A percentile compares a stretch with the other conserved stretches of the same genome.
These are phyloP conservation scores for Amblyjoppa fuscipennis DNA, from an alignment of 2,888 invertebrate genomes.

Conservation along the genomic window DNA sequence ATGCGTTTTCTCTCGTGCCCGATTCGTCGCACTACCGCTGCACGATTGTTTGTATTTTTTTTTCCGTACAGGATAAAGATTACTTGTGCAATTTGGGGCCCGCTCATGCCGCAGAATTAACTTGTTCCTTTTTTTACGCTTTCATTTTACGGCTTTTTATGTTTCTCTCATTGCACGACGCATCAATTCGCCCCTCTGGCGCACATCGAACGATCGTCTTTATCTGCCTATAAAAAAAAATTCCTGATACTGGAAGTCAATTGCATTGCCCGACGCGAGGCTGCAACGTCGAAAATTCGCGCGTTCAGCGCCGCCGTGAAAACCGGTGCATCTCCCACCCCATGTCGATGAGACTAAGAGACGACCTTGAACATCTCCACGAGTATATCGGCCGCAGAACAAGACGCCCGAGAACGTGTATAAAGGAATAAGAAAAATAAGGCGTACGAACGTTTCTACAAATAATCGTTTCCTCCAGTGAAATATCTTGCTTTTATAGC, in stretches of 20 bases:
- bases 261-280: not conserved
- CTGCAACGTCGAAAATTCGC: not conserved
- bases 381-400: conserved; percentile 26
- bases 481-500: conserved; percentile 44
- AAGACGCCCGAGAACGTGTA: conserved; percentile 6
- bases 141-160: not conserved
- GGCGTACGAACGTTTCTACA: conserved; percentile 57
- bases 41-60: conserved; percentile 1
- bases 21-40: not conserved
- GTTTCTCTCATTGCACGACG: not conserved
- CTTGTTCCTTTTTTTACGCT: not conserved
- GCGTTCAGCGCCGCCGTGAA: not conserved
- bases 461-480: conserved; percentile 58
- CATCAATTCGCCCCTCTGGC: not conserved
- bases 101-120: not conserved
- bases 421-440: conserved; percentile 1
- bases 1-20: conserved; percentile 54
- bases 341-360: conserved; percentile 21
- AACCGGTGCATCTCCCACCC: conserved; percentile 13
- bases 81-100: no score
- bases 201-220: not conserved
- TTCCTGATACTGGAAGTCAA: not conserved
- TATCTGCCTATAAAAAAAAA: not conserved
- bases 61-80: not conserved
- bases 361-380: conserved; percentile 36